phyloP scores from a whole-genome alignment of 2,113 vertebrate genomes.

The Callorhinus ursinus region DNA sequence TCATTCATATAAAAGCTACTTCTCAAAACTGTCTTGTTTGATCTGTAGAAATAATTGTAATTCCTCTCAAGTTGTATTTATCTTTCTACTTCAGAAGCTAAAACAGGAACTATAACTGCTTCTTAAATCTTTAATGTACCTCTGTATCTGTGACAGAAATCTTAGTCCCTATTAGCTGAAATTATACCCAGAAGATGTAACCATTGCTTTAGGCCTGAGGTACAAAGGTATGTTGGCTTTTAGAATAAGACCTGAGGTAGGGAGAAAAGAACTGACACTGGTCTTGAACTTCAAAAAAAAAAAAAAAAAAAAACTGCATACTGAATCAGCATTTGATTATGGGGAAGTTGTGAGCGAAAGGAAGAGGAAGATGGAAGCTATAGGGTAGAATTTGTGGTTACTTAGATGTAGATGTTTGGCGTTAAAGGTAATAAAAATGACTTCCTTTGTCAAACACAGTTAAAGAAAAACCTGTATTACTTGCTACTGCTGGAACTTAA shows the following conservation, averaged over 20 bases:
- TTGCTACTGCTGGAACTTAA: background rate
- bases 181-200: background rate
- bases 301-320: background rate
- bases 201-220: background rate
- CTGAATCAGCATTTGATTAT: background rate
- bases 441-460: background rate
- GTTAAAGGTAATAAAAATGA: background rate
- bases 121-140: conserved; percentile 21
- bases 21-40: conserved; percentile 3
- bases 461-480: background rate
- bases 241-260: background rate
- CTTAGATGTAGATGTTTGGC: background rate
- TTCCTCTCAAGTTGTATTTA: background rate
- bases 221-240: background rate
- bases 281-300: background rate
- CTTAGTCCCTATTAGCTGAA: conserved; percentile 27
- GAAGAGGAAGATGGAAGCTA: background rate
- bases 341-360: background rate
- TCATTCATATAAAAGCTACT: background rate
- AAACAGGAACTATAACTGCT: background rate
- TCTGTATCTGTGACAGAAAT: background rate
- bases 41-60: background rate
- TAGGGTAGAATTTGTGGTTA: background rate
- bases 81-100: conserved; percentile 46
- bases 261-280: background rate